Evolutionary conservation across 2,113 vertebrate genomes (phyloP).

Genomic region (Xiphophorus hellerii): DNA sequence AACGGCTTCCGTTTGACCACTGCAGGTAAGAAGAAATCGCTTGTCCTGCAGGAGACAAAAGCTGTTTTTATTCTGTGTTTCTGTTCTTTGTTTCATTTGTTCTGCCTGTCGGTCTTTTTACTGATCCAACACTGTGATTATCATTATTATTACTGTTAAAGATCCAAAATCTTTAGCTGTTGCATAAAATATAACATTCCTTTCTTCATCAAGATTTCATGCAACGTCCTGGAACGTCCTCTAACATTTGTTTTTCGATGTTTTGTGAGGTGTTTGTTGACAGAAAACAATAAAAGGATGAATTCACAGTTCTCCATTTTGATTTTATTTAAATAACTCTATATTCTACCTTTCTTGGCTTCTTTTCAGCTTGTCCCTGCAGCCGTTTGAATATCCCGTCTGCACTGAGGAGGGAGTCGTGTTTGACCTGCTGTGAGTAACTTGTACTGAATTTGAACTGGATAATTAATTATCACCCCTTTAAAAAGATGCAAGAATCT

Average conservation of each 20-base stretch:
- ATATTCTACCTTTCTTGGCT: not conserved
- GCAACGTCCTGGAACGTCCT: too few relatives aligned
- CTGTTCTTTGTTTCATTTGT: not conserved
- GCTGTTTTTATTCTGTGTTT: not conserved
- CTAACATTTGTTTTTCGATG: too few relatives aligned
- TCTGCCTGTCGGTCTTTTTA: not conserved
- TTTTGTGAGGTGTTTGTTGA: too few relatives aligned
- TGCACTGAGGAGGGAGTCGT: conserved; percentile 92
- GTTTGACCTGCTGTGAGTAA: conserved; percentile 89
- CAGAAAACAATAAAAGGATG: too few relatives aligned
- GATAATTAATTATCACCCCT: not conserved
- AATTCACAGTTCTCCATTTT: not conserved
- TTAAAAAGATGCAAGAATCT: not conserved
- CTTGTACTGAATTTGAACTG: not conserved
- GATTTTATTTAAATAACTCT: not conserved
- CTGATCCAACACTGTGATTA: too few relatives aligned
- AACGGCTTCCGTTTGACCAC: conserved; percentile 94
- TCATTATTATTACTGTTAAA: not conserved
- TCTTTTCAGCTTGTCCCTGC: conserved; percentile 88
- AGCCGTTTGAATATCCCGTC: conserved; percentile 95
- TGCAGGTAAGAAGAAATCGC: conserved; percentile 85
- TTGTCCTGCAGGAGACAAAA: not conserved
- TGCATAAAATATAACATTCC: too few relatives aligned
- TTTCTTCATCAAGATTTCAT: too few relatives aligned
- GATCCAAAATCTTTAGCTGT: not conserved